Evolutionary conservation across 1,140 invertebrate genomes (phyloP).

Genomic region (Ephestia elutella): DNA sequence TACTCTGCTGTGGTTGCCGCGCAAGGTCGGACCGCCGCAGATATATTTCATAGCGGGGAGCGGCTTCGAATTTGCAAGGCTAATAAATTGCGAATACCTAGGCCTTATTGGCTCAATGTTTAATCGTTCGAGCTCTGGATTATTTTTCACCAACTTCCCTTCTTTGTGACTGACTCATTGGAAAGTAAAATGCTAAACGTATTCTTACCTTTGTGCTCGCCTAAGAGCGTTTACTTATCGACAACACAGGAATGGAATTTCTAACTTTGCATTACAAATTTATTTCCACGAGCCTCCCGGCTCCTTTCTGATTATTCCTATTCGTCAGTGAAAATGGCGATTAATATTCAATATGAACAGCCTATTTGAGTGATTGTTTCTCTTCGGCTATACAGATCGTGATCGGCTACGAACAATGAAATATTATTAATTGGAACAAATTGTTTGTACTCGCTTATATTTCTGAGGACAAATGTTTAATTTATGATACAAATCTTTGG

Average conservation of each 20-base stretch:
- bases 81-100: conserved; percentile 71
- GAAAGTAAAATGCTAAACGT: conserved; percentile 46
- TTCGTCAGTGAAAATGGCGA: conserved; percentile 67
- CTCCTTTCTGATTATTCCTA: conserved; percentile 65
- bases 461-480: conserved; percentile 49
- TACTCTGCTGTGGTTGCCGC: conserved; percentile 39
- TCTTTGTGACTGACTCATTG: conserved; percentile 32
- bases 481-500: conserved; percentile 50
- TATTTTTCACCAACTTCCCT: conserved; percentile 44
- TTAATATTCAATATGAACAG: conserved; percentile 73
- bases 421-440: conserved; percentile 44
- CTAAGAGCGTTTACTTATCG: conserved; percentile 60
- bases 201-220: conserved; percentile 52
- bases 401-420: conserved; percentile 47
- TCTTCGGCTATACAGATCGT: conserved; percentile 45
- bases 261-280: conserved; percentile 72
- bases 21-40: conserved; percentile 52
- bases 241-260: conserved; percentile 65
- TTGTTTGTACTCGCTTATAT: conserved; percentile 41
- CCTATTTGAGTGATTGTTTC: conserved; percentile 72
- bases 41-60: conserved; percentile 67
- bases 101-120: conserved; percentile 63
- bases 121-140: conserved; percentile 54
- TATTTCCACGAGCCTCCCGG: conserved; percentile 52
- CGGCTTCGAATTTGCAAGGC: conserved; percentile 67